Conservation (phyloP, 1,140 invertebrate genomes). For the Metopolophium dirhodum region DNA sequence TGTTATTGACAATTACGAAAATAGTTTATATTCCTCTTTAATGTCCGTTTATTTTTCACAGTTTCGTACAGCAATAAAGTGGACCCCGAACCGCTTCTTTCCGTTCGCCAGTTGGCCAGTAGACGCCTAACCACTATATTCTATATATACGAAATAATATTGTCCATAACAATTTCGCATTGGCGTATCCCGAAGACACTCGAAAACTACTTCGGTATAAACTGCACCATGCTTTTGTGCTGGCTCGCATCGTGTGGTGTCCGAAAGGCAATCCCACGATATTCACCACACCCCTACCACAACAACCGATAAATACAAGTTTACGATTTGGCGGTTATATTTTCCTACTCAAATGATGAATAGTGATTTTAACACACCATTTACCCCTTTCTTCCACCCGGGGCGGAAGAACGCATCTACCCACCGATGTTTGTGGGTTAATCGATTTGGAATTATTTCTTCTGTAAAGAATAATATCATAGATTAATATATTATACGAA, state of each 20-base stretch:
- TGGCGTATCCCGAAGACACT: not conserved
- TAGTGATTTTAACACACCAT: not conserved
- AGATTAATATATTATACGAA: not conserved
- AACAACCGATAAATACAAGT: not conserved
- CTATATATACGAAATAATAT: not conserved
- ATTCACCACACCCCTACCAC: not conserved
- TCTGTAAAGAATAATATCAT: not conserved
- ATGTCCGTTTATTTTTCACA: not conserved
- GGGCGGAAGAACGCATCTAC: too few species aligned
- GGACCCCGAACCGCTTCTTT: not conserved
- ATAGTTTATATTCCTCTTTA: not conserved
- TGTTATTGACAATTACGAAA: slow-evolving; percentile 4
- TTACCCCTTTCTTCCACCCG: fast-evolving
- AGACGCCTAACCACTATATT: not conserved
- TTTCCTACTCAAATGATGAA: not conserved
- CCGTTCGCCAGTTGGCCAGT: not conserved
- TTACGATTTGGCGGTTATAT: not conserved
- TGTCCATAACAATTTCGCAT: not conserved
- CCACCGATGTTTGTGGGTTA: not conserved
- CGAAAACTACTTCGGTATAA: not conserved
- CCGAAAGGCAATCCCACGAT: not conserved
- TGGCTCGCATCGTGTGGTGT: not conserved
- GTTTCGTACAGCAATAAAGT: not conserved
- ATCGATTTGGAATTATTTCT: not conserved
- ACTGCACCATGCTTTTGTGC: not conserved